phyloP scores from a whole-genome alignment of 2,888 invertebrate genomes.

The Drosophila picticornis region DNA sequence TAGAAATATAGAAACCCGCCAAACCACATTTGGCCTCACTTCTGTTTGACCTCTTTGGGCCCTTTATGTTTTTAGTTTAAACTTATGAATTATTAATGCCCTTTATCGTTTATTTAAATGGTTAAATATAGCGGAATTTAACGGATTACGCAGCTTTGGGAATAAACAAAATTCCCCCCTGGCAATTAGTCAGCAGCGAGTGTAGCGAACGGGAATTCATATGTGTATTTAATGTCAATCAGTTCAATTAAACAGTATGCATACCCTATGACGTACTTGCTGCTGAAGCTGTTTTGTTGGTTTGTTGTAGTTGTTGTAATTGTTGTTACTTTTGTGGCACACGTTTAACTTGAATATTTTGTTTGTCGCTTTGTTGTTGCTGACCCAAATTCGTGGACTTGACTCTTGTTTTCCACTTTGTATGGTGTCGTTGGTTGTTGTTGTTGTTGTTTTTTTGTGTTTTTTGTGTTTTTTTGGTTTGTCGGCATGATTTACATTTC shows the following conservation, averaged over 20 bases:
- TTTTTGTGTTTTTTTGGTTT: conserved; percentile 16
- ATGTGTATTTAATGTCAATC: conserved; percentile 48
- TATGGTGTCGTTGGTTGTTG: conserved; percentile 38
- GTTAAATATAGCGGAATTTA: not conserved
- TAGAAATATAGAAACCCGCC: not conserved
- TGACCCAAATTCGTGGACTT: conserved; percentile 72
- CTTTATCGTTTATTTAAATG: not conserved
- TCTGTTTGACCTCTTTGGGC: not conserved
- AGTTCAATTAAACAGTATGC: conserved; percentile 64
- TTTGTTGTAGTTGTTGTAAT: conserved; percentile 9
- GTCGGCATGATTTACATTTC: conserved; percentile 58
- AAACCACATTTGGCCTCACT: not conserved
- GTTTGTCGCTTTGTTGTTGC: conserved; percentile 28
- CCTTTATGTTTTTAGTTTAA: not conserved
- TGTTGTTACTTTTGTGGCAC: conserved; percentile 48
- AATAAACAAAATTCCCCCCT: conserved; percentile 11
- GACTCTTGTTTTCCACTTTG: conserved; percentile 71
- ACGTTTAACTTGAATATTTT: conserved; percentile 57
- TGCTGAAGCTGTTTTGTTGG: conserved; percentile 7
- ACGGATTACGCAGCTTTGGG: not conserved
- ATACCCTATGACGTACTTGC: conserved; percentile 50
- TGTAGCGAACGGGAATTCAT: conserved; percentile 20
- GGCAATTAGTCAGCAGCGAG: conserved; percentile 55
- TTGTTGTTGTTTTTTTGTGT: conserved; percentile 9
- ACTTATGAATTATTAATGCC: not conserved